phyloP scores from a whole-genome alignment of 2,888 invertebrate genomes.

The Zonitis immaculata region DNA sequence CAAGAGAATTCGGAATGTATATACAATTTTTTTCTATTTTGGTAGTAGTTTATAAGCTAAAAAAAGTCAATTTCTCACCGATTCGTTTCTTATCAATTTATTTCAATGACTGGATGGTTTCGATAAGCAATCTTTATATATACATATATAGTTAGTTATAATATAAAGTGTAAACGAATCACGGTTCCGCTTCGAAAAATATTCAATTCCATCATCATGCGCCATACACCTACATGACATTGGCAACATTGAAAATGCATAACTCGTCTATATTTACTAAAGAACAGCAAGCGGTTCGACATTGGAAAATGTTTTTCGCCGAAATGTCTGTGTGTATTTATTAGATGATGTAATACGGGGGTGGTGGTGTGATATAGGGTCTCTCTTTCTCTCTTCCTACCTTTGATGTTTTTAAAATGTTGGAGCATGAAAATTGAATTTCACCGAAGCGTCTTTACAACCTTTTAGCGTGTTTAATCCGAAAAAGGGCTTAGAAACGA shows the following conservation, averaged over 20 bases:
- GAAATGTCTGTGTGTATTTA: slow-evolving; percentile 3
- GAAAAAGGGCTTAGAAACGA: slow-evolving; percentile 37
- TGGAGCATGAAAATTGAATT: slow-evolving; percentile 42
- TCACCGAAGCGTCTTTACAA: slow-evolving; percentile 40
- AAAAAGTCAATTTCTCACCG: background rate
- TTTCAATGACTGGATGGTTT: slow-evolving; percentile 3
- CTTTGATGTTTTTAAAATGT: slow-evolving; percentile 41
- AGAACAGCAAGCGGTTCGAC: slow-evolving; percentile 31
- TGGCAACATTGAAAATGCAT: slow-evolving; percentile 36
- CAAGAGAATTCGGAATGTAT: background rate
- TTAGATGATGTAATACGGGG: too few species aligned
- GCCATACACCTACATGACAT: slow-evolving; percentile 23
- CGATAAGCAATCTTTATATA: slow-evolving; percentile 13
- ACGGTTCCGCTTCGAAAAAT: slow-evolving; percentile 19
- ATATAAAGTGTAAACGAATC: background rate
- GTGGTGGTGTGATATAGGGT: slow-evolving; percentile 32
- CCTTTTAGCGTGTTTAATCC: slow-evolving; percentile 43
- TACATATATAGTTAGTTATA: slow-evolving; percentile 11
- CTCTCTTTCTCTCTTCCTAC: slow-evolving; percentile 40
- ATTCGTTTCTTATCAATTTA: slow-evolving; percentile 7
- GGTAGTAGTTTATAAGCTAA: too few species aligned
- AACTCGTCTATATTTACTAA: too few species aligned
- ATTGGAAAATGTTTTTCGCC: slow-evolving; percentile 21
- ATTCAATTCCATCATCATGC: slow-evolving; percentile 29
- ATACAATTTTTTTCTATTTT: too few species aligned